Base-by-base conservation (phyloP, 2,797 vertebrate species). In the Diceros bicornis region DNA sequence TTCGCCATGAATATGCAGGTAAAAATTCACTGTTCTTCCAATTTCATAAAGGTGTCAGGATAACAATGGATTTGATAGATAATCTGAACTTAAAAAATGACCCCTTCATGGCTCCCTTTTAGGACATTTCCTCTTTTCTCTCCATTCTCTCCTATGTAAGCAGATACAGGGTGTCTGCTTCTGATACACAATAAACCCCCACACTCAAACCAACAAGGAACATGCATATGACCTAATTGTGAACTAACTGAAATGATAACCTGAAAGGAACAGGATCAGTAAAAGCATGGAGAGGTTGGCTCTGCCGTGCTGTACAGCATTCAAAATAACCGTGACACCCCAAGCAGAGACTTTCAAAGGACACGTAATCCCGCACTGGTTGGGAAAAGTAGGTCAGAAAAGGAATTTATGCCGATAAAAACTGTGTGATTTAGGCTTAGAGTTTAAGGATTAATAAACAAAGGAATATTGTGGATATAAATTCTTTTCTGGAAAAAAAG, bases 391-490 rank as follows among this genome's bases (percentile, higher is more conserved):
- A 27, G 71, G 59, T 92, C 66, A 77, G 79, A 52, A 95, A 29
- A 93, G 79, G 79, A 93, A 91, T 94, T 86, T 71, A 87, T 32
- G 20, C 69, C 7, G 34, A 87, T 84, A 47, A 91, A 93, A 78
- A 92, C 32, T 34, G 50, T 87, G 18, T 27, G 1, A 23, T 59
- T 94, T 37, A 93, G 27, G 50, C 61, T 94, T 84, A 68, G 37
- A 41, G 44, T 85, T 83, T 92, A 87, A 77, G 50, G 94, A 96
- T 96, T 97, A 96, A 94, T 59, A 90, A 89, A 93, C 86, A 98
- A 93, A 96, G 66, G 27, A 75, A 25, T 61, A 77, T 41, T 96
- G 71, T 64, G 8, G 50, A 59, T 69, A 89, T 21, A 87, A 85
- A 83, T 74, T 91, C 61, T 89, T 89, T 78, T 72, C 75, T 47